Base-by-base conservation (phyloP, 2,797 vertebrate genomes). In the Danio jaintianensis region DNA sequence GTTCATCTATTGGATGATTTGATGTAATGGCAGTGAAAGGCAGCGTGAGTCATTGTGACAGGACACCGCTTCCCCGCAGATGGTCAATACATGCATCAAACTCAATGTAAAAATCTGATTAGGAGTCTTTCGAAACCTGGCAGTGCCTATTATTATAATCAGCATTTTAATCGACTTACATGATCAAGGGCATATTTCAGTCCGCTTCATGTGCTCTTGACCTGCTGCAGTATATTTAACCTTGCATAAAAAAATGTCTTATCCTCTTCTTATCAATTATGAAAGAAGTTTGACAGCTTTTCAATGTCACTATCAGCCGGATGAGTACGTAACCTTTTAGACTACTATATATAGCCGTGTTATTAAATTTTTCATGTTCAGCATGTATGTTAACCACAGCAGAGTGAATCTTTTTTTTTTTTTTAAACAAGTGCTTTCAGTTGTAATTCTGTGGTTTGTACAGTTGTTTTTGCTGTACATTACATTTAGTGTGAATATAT, bases 1-100 rank as follows among this genome's bases (percentile, higher is more conserved):
- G 87, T 84, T 85, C 86, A 82, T 89, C 83, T 81, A 84, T 87
- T 89, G 62, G 87, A 55, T 71, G 15, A 59, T 22, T 58, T 77
- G 63, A 83, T 76, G 74, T 87, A 87, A 89, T 83, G 53, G 20
- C 75, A 72, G 15, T 48, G 56, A 72, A 86, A 53, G 85, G 78
- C 74, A 84, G 47, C 52, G 78, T 82, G 59, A 71, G 48, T 85
- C 67, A 50, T 55, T 66, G 53, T 72, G 78, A 78, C 48, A 43
- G 71, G 40, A 68, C 18, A 22, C 52, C 43, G 56, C 67, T 79
- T 48, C 55, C 22, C 42, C 82, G 82, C 80, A 83, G 85, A 84
- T 80, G 82, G 83, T 78, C 82, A 77, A 70, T 84, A 70, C 66
- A 43, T n/a, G 36, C 12, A n/a, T 52, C 36, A 45, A 15, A 56